Evolutionary conservation across 2,797 vertebrate species (phyloP), one percentile per base, ranked within the genome.

Genomic region (Enteromius unitaeniatus): DNA sequence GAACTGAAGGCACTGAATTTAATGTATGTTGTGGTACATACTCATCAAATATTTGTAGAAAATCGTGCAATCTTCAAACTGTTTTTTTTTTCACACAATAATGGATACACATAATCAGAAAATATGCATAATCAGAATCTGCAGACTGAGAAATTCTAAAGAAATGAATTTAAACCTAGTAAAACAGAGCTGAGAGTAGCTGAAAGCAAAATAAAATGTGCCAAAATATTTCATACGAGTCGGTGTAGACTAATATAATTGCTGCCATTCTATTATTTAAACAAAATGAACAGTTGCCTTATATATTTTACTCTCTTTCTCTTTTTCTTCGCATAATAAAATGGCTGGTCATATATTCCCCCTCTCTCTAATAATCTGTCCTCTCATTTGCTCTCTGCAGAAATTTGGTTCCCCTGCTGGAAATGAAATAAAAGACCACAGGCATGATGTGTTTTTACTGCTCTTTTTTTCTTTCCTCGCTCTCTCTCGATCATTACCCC

Each of bases 281-380:
- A 62, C 17, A 49, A 49, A 58, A 53, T 3, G 19, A 73, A 23
- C 2, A 62, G 4, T 73, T 81, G 17, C 17, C 4, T 31, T 34
- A 60, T 15, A 37, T 42, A 17, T 31, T 14, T 83, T n/a, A 31
- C 45, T 23, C 51, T 34, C 19, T 28, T 90, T 86, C 86, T 89
- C 80, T 83, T 91, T 93, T 90, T 91, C 88, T 90, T 87, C 42
- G 49, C 73, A 58, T 23, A 76, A 58, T 76, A 58, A 76, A 40
- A 60, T 42, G 13, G 21, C 14, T 60, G 53, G 58, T 45, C 40
- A n/a, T 65, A 14, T 65, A n/a, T 75, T 65, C 47, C 55, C 47
- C 19, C 64, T 76, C 15, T 73, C 21, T 73, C 26, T 73, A 75
- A 78, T 78, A 47, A 69, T 78, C 53, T 72, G 3, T 73, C 28